phyloP scores from a whole-genome alignment of 2,888 invertebrate genomes.

The Thereva nobilitata region DNA sequence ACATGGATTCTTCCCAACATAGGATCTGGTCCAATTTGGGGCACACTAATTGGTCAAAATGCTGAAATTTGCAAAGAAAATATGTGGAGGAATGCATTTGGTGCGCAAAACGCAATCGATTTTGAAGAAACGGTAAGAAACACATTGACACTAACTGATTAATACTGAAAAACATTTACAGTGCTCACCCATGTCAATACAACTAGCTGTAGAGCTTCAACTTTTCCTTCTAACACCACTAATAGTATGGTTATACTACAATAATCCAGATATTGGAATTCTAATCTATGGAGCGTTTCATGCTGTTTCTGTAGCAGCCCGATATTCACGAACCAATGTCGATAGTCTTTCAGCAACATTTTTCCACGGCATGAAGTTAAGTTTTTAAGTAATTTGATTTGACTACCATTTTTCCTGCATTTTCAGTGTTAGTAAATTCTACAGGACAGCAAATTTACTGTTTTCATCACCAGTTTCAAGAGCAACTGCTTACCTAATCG shows the following conservation, averaged over 20 bases:
- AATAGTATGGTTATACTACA: slow-evolving; percentile 67
- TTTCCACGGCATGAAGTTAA: slow-evolving; percentile 72
- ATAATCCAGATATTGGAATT: slow-evolving; percentile 62
- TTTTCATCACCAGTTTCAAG: slow-evolving; percentile 67
- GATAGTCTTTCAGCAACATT: slow-evolving; percentile 68
- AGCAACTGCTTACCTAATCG: slow-evolving; percentile 68
- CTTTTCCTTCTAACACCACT: slow-evolving; percentile 68
- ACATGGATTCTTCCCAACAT: slow-evolving; percentile 69
- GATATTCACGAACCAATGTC: slow-evolving; percentile 64
- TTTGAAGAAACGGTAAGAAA: slow-evolving; percentile 69
- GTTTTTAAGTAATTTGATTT: slow-evolving; percentile 35
- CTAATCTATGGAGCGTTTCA: slow-evolving; percentile 63
- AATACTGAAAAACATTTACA: slow-evolving; percentile 49
- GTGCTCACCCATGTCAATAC: slow-evolving; percentile 79
- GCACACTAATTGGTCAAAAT: slow-evolving; percentile 65
- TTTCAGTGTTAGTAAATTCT: slow-evolving; percentile 68
- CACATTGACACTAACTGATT: slow-evolving; percentile 7
- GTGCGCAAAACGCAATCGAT: slow-evolving; percentile 70
- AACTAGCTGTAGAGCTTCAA: slow-evolving; percentile 75
- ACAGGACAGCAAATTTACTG: slow-evolving; percentile 68
- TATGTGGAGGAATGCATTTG: slow-evolving; percentile 71
- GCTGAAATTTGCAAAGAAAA: slow-evolving; percentile 67
- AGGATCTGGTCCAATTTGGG: slow-evolving; percentile 71
- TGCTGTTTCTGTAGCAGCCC: slow-evolving; percentile 65
- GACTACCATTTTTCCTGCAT: slow-evolving; percentile 13